These are phyloP conservation scores for Rhynchophorus ferrugineus DNA, from an alignment of 1,140 invertebrate genomes.

Conservation along the genomic window DNA sequence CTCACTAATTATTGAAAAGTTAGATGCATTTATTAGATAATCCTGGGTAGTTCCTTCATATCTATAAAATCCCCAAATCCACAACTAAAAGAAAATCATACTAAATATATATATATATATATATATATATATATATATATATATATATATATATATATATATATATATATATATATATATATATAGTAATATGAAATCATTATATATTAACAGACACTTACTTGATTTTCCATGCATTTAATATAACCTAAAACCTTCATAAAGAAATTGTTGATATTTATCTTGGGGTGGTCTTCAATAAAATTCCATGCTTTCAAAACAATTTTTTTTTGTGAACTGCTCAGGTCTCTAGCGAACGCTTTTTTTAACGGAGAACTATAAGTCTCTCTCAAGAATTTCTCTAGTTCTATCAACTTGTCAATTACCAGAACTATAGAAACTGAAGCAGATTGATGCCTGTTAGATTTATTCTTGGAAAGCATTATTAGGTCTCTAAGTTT, in stretches of 20 bases:
- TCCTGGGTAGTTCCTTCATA: conserved; percentile 26
- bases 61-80: conserved; percentile 36
- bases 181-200: no score
- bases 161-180: no score
- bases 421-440: conserved; percentile 24
- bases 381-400: conserved; percentile 25
- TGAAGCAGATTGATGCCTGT: conserved; percentile 14
- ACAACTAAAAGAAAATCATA: conserved; percentile 26
- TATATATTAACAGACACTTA: no score
- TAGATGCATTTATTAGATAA: conserved; percentile 29
- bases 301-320: conserved; percentile 34
- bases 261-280: conserved; percentile 35
- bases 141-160: neutral
- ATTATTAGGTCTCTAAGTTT: conserved; percentile 33
- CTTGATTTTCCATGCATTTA: conserved; percentile 36
- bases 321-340: conserved; percentile 33
- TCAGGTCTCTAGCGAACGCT: conserved; percentile 32
- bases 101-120: neutral
- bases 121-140: neutral
- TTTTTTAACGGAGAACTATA: conserved; percentile 27
- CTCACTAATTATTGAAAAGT: conserved; percentile 23
- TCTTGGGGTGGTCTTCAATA: conserved; percentile 35
- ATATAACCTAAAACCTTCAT: conserved; percentile 33
- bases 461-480: conserved; percentile 29
- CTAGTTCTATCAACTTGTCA: conserved; percentile 35